Evolutionary conservation across 2,888 invertebrate species (phyloP).

Genomic region (Acronicta aceris): DNA sequence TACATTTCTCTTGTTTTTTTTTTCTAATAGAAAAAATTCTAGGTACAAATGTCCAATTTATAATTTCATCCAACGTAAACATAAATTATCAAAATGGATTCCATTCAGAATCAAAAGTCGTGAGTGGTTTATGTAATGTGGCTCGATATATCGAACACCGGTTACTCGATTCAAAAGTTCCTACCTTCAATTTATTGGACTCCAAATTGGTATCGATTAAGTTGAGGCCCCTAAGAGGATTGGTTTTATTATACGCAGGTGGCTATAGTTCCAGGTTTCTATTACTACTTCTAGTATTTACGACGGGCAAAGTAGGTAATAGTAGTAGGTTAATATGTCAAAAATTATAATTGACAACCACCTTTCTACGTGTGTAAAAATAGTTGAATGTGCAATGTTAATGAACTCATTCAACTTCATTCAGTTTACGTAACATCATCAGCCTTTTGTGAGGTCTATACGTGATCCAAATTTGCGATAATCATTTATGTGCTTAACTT

Average conservation of each 20-base stretch:
- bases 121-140: conserved; percentile 56
- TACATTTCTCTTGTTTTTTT: not conserved
- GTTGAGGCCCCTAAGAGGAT: conserved; percentile 9
- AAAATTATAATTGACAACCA: conserved; percentile 26
- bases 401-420: conserved; percentile 44
- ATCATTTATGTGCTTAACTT: not conserved
- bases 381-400: conserved; percentile 51
- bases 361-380: conserved; percentile 43
- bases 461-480: conserved; percentile 5
- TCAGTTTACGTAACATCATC: conserved; percentile 53
- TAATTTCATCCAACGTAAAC: too few species aligned
- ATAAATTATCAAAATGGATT: conserved; percentile 57
- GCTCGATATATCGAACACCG: conserved; percentile 55
- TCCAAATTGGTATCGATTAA: conserved; percentile 36
- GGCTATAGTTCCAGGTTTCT: not conserved
- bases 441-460: conserved; percentile 20
- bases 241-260: conserved; percentile 6
- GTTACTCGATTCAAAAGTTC: conserved; percentile 47
- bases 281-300: not conserved
- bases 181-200: conserved; percentile 36
- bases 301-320: not conserved
- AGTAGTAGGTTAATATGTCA: too few species aligned
- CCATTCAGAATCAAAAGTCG: conserved; percentile 57
- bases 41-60: too few species aligned
- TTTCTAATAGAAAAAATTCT: too few species aligned